Conservation (phyloP, 2,113 vertebrate species). For the Steatornis caripensis region DNA sequence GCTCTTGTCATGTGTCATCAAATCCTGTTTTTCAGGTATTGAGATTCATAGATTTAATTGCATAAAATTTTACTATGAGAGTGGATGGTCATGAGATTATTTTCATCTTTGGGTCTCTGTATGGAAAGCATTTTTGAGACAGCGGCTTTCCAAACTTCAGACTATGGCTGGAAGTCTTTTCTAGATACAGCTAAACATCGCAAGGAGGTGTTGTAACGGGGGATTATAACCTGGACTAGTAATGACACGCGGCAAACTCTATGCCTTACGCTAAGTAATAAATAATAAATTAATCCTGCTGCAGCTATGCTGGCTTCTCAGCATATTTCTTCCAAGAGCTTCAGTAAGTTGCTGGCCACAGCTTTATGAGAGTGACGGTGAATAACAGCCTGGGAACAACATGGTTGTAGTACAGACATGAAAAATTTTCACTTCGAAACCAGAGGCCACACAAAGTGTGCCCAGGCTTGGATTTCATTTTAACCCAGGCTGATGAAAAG, state of each 20-base stretch:
- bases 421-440: background rate
- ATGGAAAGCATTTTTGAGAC: background rate
- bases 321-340: background rate
- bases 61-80: constrained; percentile 37
- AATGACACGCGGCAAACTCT: background rate
- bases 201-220: background rate
- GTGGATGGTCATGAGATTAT: constrained; percentile 36
- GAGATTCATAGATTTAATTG: constrained; percentile 32
- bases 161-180: background rate
- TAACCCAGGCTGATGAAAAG: background rate
- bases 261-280: background rate
- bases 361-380: background rate
- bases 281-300: background rate
- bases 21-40: constrained; percentile 63
- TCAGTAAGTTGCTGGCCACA: background rate
- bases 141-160: background rate
- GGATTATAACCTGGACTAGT: background rate
- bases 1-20: constrained; percentile 39
- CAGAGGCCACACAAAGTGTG: background rate
- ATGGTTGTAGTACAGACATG: background rate
- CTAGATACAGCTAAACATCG: background rate
- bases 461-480: background rate
- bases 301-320: background rate
- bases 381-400: background rate
- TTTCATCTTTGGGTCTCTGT: background rate